Conservation (phyloP, 1,140 invertebrate genomes). For the Saccostrea echinata region DNA sequence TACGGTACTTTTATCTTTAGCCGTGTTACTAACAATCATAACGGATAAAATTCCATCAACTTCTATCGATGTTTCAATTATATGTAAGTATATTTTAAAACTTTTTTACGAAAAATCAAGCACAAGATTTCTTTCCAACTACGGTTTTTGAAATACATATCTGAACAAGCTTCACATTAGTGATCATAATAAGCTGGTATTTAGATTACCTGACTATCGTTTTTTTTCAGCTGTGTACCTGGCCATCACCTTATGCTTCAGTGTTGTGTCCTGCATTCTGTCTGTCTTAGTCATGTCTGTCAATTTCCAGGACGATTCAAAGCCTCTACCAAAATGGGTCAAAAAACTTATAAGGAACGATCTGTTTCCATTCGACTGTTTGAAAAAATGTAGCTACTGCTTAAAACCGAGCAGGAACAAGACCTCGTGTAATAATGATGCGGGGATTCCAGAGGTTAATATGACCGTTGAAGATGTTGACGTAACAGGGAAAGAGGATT, state of each 20-base stretch:
- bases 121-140: too few relatives aligned
- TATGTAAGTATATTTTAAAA: not conserved
- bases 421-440: not conserved
- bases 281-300: constrained; percentile 21
- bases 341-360: not conserved
- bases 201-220: not conserved
- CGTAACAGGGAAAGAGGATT: not conserved
- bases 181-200: not conserved
- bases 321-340: not conserved
- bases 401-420: not conserved
- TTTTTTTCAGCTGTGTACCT: constrained; percentile 19
- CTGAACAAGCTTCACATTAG: too few relatives aligned
- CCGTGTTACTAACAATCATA: not conserved
- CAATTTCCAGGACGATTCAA: not conserved
- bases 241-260: constrained; percentile 15
- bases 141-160: too few relatives aligned
- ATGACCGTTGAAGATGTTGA: not conserved
- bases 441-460: not conserved
- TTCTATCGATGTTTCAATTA: not conserved
- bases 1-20: not conserved
- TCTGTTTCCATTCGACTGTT: not conserved
- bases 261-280: not conserved
- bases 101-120: too few relatives aligned
- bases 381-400: constrained; percentile 3
- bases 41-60: constrained; percentile 21